A percentile compares a stretch with the other conserved stretches of the same genome.
phyloP scores from a whole-genome alignment of 30 jellyfish, hydroid and myxozoan genomes.

The Aurelia aurita region DNA sequence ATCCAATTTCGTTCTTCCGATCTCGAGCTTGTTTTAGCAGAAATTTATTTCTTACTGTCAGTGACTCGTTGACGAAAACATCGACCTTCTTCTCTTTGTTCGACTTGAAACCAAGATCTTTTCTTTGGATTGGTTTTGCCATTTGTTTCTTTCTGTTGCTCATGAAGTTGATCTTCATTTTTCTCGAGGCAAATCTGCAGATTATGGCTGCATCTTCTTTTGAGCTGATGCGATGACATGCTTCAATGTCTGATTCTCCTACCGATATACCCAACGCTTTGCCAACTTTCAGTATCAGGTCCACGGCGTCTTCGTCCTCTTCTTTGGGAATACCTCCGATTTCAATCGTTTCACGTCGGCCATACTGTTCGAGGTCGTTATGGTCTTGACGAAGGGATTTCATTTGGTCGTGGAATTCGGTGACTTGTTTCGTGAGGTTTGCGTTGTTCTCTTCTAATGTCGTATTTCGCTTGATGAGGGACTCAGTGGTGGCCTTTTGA shows the following conservation, averaged over 20 bases:
- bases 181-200: slow-evolving; percentile 8
- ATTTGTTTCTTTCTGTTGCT: slow-evolving; percentile 9
- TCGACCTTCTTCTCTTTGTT: slow-evolving; percentile 7
- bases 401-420: too few relatives aligned
- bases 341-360: too few relatives aligned
- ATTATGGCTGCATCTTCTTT: too few relatives aligned
- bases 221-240: too few relatives aligned
- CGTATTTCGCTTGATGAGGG: slow-evolving; percentile 3
- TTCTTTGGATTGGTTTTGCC: slow-evolving; percentile 9
- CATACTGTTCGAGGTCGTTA: slow-evolving; percentile 51
- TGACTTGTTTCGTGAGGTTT: slow-evolving; percentile 2
- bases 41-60: background rate
- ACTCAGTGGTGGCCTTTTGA: slow-evolving; percentile 1
- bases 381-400: background rate
- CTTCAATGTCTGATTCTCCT: too few relatives aligned
- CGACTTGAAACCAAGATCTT: slow-evolving; percentile 18
- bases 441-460: slow-evolving; percentile 17
- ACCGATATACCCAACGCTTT: too few relatives aligned
- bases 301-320: too few relatives aligned
- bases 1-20: background rate
- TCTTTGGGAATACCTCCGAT: too few relatives aligned
- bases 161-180: background rate
- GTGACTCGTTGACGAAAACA: slow-evolving; percentile 1
- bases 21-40: background rate
- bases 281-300: too few relatives aligned